These are phyloP conservation scores for Brachyistius frenatus DNA, from an alignment of 2,113 vertebrate species.

Conservation along the genomic window DNA sequence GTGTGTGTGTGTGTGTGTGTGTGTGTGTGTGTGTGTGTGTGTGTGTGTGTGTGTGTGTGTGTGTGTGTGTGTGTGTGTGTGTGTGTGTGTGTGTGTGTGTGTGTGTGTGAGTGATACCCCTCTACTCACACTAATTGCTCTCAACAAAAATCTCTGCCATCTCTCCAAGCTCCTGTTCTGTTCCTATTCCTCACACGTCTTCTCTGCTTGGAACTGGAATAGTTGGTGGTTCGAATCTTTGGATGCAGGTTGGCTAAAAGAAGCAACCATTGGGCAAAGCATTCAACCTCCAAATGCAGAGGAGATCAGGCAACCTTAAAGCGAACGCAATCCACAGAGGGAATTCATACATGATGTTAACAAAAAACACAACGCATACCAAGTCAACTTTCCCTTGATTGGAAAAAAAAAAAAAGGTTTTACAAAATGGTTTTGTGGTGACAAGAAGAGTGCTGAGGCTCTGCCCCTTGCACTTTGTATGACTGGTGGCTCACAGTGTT, in stretches of 20 bases:
- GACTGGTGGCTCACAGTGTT: too few relatives aligned
- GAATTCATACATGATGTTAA: slow-evolving; percentile 1
- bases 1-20: slow-evolving; percentile 6
- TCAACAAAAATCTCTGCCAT: slow-evolving; percentile 50
- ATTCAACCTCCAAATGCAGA: slow-evolving; percentile 19
- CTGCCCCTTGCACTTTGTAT: too few relatives aligned
- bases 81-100: slow-evolving; percentile 24
- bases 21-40: slow-evolving; percentile 14
- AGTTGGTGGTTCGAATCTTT: slow-evolving; percentile 39
- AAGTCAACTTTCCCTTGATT: too few relatives aligned
- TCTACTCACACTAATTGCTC: slow-evolving; percentile 44
- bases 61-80: slow-evolving; percentile 9
- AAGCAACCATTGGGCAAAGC: slow-evolving; percentile 2
- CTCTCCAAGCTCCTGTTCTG: slow-evolving; percentile 22
- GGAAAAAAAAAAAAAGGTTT: too few relatives aligned
- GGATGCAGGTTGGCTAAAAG: neutral
- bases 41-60: slow-evolving; percentile 6
- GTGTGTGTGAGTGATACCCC: slow-evolving; percentile 21
- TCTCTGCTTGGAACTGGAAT: neutral
- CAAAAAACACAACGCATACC: neutral
- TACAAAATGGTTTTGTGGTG: too few relatives aligned
- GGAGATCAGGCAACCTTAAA: neutral
- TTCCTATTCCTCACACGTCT: slow-evolving; percentile 13
- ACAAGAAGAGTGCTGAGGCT: too few relatives aligned
- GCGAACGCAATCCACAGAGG: neutral